Conservation (phyloP, 2,888 invertebrate genomes). For the Aleiodes testaceus region DNA sequence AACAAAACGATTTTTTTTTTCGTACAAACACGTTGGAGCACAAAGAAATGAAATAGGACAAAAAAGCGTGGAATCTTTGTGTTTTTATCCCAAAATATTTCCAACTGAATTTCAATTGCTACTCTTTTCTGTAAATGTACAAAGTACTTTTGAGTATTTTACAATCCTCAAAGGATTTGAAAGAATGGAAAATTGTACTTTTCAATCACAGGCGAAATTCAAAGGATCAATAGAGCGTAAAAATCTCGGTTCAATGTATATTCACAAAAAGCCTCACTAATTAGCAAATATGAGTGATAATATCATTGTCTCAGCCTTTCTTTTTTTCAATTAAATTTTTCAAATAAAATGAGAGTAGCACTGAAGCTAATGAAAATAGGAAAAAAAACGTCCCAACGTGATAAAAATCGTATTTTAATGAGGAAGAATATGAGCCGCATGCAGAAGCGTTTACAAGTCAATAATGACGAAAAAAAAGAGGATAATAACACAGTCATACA, state of each 20-base stretch:
- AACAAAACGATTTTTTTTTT: neutral
- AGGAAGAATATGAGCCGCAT: conserved; percentile 27
- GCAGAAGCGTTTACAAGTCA: conserved; percentile 27
- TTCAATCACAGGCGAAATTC: conserved; percentile 30
- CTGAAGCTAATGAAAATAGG: conserved; percentile 6
- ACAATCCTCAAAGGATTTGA: neutral
- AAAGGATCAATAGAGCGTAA: conserved; percentile 14
- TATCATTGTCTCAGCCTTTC: neutral
- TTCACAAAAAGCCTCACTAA: conserved; percentile 7
- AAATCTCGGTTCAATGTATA: conserved; percentile 7
- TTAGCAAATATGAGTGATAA: conserved; percentile 28
- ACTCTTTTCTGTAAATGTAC: too few species aligned
- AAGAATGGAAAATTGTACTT: conserved; percentile 5
- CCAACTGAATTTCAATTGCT: neutral
- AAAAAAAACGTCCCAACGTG: neutral
- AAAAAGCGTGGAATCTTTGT: conserved; percentile 52
- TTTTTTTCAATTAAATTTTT: neutral
- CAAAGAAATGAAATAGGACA: conserved; percentile 45
- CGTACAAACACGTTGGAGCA: conserved; percentile 34
- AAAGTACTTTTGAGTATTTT: conserved; percentile 45
- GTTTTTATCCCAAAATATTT: conserved; percentile 52
- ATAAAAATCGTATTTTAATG: conserved; percentile 32
- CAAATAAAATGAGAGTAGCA: conserved; percentile 7
- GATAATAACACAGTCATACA: conserved; percentile 24
- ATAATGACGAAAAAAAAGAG: neutral